Base-by-base conservation (phyloP, 2,888 invertebrate species). In the Pseudoips prasinana region DNA sequence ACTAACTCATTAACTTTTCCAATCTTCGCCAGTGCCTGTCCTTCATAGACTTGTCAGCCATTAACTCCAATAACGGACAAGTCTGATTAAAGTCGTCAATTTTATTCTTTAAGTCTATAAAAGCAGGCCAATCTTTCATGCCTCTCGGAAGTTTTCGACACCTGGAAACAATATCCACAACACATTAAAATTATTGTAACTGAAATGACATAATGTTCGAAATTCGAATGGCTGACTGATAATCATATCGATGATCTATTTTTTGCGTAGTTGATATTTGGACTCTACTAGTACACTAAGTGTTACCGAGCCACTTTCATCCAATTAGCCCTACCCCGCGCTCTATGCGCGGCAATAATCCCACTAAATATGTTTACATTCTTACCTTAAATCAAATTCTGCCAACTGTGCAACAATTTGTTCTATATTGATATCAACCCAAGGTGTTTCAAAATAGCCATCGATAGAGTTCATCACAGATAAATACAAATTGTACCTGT, bases 61-160 rank as follows among this genome's bases (percentile, higher is more conserved):
- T 96, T 49, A 96, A 63, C 69, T 96, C 96, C 14, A 97, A 75
- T 18, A 97, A 69, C 0, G 96, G 96, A 65, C 96, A 96, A 5
- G 94, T 94, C 73, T 96, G 94, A 66, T 94, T 96, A 71, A 97
- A 97, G 66, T 97, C 96, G 54, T 97, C 96, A 41, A 97, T 96
- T 80, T 95, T 96, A 46, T 92, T 93, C 67, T 96, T 96, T 37
- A 97, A 76, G 52, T 96, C 96, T 31, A 94, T 90, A 65, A 89
- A 97, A 0, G 97, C 96, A 0, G 95, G 95, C 96, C 96, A 97
- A 32, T 95, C 94, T 65, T 94, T 94, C 92, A 97, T 92, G 0
- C 91, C 96, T 72, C 92, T 94, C 0, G 97, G 97, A 29, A 97
- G 80, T 66, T 94, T 94, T 10, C 95, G 92, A 64, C 96, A 96